Base-by-base conservation (phyloP, 2,888 invertebrate species). In the Tipula vernalis region DNA sequence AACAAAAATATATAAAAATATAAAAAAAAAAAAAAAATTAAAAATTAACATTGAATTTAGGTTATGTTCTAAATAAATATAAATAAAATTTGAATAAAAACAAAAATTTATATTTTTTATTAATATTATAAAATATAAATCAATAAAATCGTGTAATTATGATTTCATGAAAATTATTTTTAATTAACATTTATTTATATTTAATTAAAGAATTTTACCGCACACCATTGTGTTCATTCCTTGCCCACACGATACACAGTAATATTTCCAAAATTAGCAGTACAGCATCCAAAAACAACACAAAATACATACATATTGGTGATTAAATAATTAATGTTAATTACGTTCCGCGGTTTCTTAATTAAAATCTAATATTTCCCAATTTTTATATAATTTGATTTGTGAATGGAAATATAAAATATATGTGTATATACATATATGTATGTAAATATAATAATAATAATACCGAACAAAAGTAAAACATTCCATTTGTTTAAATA, bases 401-500 rank as follows among this genome's bases (percentile, higher is more conserved):
- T 28, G n/a, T 71, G 13, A 71, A 71, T 71, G 18, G 5, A 18
- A 71, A 71, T 71, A 71, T 71, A 71, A 28, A 71, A 12, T 71
- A 15, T 57, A 57, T 15, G 15, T 15, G 5, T 1, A 28, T n/a
- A n/a, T n/a, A n/a, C n/a, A 28, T 28, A 28, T 28, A 28, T 28
- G 28, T 28, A 28, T 28, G 28, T 28, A 28, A 28, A 57, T 18
- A 57, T 57, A 71, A 15, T 15, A 57, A 51, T 51, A 51, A 57
- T 71, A 51, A 28, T 71, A 71, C 28, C 3, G 28, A 71, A 71
- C 8, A 71, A 71, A 71, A 71, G 71, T 71, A 28, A 28, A 71
- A 71, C 71, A 71, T 71, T 71, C 71, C 71, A 71, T 71, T 71
- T 71, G 71, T 71, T 71, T 71, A 71, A 71, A 71, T 71, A 71